These are phyloP conservation scores for Metellina segmentata DNA, from an alignment of 2,888 invertebrate species.

Conservation along the genomic window DNA sequence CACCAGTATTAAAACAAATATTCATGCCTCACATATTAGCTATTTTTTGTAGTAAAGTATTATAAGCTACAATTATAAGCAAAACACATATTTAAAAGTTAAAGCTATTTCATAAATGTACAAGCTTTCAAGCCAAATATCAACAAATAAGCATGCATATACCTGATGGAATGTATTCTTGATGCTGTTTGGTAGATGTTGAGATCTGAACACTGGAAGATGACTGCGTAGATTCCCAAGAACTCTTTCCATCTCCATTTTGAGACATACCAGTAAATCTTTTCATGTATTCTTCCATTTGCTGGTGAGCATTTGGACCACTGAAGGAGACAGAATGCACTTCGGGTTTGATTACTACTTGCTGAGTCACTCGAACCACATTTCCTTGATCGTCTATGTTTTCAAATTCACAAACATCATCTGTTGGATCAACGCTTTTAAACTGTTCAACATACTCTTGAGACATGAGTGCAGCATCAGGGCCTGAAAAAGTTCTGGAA, in stretches of 20 bases:
- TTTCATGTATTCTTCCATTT: slow-evolving; percentile 83
- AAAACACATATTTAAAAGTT: background rate
- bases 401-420: slow-evolving; percentile 77
- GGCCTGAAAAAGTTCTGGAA: slow-evolving; percentile 82
- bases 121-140: background rate
- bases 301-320: slow-evolving; percentile 83
- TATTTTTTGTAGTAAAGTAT: background rate
- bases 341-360: slow-evolving; percentile 83
- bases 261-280: slow-evolving; percentile 49
- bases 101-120: background rate
- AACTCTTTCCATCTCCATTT: slow-evolving; percentile 34
- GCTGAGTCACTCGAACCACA: slow-evolving; percentile 75
- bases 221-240: slow-evolving; percentile 5
- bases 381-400: slow-evolving; percentile 78
- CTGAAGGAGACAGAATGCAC: slow-evolving; percentile 83
- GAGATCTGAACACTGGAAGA: slow-evolving; percentile 27
- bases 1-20: background rate
- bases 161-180: slow-evolving; percentile 58
- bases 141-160: slow-evolving; percentile 38
- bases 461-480: slow-evolving; percentile 83
- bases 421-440: slow-evolving; percentile 67
- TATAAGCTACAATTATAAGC: background rate
- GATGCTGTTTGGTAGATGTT: slow-evolving; percentile 32
- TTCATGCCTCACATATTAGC: background rate
- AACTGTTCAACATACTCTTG: slow-evolving; percentile 82